These are phyloP conservation scores for Psix sp. DNA, from an alignment of 1,140 invertebrate genomes.

Conservation along the genomic window DNA sequence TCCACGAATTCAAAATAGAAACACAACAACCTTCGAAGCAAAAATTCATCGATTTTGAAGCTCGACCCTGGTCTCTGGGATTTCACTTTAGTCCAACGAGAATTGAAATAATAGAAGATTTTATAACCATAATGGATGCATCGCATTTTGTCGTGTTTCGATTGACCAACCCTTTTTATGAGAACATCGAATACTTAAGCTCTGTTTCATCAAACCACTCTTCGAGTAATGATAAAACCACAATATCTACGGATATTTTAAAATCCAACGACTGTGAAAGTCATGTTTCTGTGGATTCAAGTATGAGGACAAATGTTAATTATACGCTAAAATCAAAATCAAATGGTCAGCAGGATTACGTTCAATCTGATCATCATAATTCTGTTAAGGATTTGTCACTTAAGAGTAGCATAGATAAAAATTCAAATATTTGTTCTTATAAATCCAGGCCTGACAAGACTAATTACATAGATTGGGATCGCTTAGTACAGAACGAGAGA, in stretches of 20 bases:
- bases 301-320: slow-evolving; percentile 12
- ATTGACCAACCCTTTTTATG: slow-evolving; percentile 71
- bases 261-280: slow-evolving; percentile 51
- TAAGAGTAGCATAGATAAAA: slow-evolving; percentile 50
- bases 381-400: slow-evolving; percentile 20
- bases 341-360: slow-evolving; percentile 38
- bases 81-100: slow-evolving; percentile 77
- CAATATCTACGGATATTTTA: slow-evolving; percentile 67
- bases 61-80: slow-evolving; percentile 76
- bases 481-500: slow-evolving; percentile 65
- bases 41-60: slow-evolving; percentile 83
- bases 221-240: slow-evolving; percentile 66
- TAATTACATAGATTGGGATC: slow-evolving; percentile 69
- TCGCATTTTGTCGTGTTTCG: slow-evolving; percentile 58
- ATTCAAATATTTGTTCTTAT: slow-evolving; percentile 53
- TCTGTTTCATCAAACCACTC: slow-evolving; percentile 67
- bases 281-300: slow-evolving; percentile 16
- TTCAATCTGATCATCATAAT: too few relatives aligned
- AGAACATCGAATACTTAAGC: slow-evolving; percentile 69
- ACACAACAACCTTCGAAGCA: slow-evolving; percentile 81
- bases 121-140: slow-evolving; percentile 78
- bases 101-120: slow-evolving; percentile 79
- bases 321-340: slow-evolving; percentile 20
- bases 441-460: slow-evolving; percentile 25
- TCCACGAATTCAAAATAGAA: slow-evolving; percentile 80